Base-by-base conservation (phyloP, 2,113 vertebrate genomes). In the Nanorana parkeri region DNA sequence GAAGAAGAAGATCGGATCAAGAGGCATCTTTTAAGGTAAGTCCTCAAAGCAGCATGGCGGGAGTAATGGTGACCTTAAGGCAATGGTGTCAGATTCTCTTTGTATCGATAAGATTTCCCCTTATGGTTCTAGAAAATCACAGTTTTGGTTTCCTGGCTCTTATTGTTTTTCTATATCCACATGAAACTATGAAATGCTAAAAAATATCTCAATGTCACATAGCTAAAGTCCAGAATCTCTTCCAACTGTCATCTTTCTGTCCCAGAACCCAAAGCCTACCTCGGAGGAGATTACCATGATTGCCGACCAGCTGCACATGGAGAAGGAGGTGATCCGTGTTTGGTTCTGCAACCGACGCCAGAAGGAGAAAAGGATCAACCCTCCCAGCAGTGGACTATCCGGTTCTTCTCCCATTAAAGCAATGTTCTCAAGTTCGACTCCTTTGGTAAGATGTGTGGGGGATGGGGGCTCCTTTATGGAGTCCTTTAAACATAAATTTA, bases 231-330 rank as follows among this genome's bases (percentile, higher is more conserved):
- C 58, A 24, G 21, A 61, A 17, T 23, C 3, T 20, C 51, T 29
- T 72, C 24, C 26, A 26, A 73, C 28, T 8, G 10, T 60, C 29
- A 0, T 13, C 0, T 60, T 61, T 56, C 29, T 29, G 1, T 17
- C 20, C 61, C 91, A 99, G 97, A 99, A 99, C 95, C 98, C 99
- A 97, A 99, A 99, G 96, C 98, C 98, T 98, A 99, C 97, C 96
- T 99, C 98, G 95, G 98, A 99, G 91, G 98, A 99, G 95, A 99
- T 99, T 94, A 95, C 96, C 90, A 96, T 99, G 95, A 99, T 99
- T 87, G 97, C 98, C 85, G 98, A 99, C 91, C 97, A 99, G 93
- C 96, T 99, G 89, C 98, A 96, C 91, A 99, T 99, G 98, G 98
- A 99, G 90, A 99, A 99, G 90, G 98, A 99, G 93, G 98, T 99